A percentile compares a stretch with the other conserved stretches of the same genome.
Conservation (phyloP, 2,888 invertebrate species). For the Sphaeridia pumilis region DNA sequence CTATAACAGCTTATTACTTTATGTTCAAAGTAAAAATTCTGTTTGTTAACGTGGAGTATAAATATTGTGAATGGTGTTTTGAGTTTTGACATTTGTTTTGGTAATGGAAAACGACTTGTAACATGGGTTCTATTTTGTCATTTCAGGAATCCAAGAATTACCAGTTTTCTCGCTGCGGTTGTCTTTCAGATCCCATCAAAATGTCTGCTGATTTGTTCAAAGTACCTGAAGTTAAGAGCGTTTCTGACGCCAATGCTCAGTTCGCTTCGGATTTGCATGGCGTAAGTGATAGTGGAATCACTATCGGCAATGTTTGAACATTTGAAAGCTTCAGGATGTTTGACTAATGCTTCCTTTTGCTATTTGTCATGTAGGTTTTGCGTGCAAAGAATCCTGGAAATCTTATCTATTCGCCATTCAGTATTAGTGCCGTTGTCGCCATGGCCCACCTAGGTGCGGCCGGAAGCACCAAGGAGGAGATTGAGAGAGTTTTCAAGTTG, state of each 20-base stretch:
- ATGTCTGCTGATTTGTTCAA: slow-evolving; percentile 8
- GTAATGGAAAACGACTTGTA: too few relatives aligned
- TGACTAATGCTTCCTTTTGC: not conserved
- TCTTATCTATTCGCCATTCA: slow-evolving; percentile 30
- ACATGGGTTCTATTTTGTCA: too few relatives aligned
- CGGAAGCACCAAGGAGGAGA: slow-evolving; percentile 20
- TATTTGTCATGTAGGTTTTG: not conserved
- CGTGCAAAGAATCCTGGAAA: slow-evolving; percentile 13
- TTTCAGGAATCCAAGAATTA: too few relatives aligned
- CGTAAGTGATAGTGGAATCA: not conserved
- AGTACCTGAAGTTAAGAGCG: slow-evolving; percentile 3
- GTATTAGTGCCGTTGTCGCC: slow-evolving; percentile 27
- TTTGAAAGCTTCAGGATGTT: not conserved
- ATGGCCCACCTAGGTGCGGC: slow-evolving; percentile 29
- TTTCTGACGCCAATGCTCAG: slow-evolving; percentile 7
- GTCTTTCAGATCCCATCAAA: too few relatives aligned
- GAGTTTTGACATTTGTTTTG: too few relatives aligned
- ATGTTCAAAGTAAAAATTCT: too few relatives aligned
- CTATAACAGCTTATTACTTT: too few relatives aligned
- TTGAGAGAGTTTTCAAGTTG: slow-evolving; percentile 14
- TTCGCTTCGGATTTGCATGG: slow-evolving; percentile 6
- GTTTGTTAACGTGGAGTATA: too few relatives aligned
- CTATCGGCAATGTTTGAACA: not conserved
- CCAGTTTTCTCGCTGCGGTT: too few relatives aligned
- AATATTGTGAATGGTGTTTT: too few relatives aligned